Conservation (phyloP, 2,888 invertebrate species). For the Neoscelio sp. region DNA sequence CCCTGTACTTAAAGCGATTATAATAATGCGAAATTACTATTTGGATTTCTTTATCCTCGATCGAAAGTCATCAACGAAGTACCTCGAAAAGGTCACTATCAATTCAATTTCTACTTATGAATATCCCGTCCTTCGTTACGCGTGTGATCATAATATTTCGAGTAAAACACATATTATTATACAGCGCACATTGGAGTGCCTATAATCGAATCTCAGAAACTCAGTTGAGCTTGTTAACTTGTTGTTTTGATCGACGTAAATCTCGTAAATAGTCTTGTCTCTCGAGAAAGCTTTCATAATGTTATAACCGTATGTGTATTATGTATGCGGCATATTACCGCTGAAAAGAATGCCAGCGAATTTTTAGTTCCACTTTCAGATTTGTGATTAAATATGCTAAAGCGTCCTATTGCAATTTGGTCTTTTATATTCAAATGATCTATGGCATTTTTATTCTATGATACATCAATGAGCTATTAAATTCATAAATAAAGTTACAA, state of each 20-base stretch:
- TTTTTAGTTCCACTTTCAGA: too few species aligned
- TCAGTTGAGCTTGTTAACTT: constrained; percentile 47
- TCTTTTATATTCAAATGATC: too few species aligned
- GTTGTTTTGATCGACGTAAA: constrained; percentile 53
- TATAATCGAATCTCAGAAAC: constrained; percentile 42
- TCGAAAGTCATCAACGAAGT: too few species aligned
- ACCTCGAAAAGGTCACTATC: constrained; percentile 15
- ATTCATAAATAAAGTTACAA: too few species aligned
- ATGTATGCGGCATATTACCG: constrained; percentile 6
- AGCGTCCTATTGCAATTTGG: too few species aligned
- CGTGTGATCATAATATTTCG: constrained; percentile 18
- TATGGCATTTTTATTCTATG: too few species aligned
- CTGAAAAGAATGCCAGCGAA: not conserved
- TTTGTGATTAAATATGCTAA: too few species aligned
- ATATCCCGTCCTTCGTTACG: constrained; percentile 26
- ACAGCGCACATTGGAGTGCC: constrained; percentile 24
- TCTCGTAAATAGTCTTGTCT: constrained; percentile 36
- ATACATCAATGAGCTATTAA: too few species aligned
- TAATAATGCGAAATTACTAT: too few species aligned
- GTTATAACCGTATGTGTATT: constrained; percentile 26
- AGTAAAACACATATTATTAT: constrained; percentile 26
- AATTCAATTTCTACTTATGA: constrained; percentile 45
- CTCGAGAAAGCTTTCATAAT: constrained; percentile 27
- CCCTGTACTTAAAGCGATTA: too few species aligned
- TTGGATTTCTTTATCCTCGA: too few species aligned